A percentile compares a stretch with the other conserved stretches of the same genome.
These are phyloP conservation scores for Odobenus rosmarus DNA, from an alignment of 2,113 vertebrate genomes.

Conservation along the genomic window DNA sequence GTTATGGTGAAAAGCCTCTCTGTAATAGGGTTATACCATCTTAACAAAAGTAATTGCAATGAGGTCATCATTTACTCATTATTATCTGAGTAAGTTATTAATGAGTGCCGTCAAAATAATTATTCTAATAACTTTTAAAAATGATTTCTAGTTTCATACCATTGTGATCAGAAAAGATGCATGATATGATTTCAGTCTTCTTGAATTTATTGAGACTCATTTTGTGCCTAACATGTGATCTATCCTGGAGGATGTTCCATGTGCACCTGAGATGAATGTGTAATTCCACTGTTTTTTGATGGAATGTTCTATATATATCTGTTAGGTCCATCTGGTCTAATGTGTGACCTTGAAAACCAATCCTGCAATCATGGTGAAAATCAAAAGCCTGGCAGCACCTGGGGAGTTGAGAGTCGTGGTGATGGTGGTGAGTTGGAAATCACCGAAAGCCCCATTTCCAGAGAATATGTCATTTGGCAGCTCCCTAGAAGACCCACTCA, in stretches of 20 bases:
- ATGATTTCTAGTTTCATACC: background rate
- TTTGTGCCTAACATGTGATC: background rate
- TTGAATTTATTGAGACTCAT: background rate
- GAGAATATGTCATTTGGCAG: background rate
- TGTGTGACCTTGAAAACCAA: background rate
- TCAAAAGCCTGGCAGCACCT: background rate
- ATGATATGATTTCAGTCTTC: background rate
- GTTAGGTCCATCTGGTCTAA: background rate
- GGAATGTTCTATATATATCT: background rate
- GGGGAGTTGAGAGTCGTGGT: background rate
- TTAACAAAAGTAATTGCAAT: constrained; percentile 1
- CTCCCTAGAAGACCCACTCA: background rate
- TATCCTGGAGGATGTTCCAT: background rate
- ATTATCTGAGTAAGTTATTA: background rate
- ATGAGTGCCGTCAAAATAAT: background rate
- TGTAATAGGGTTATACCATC: background rate
- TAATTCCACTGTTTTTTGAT: background rate
- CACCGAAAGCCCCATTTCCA: background rate
- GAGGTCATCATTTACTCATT: background rate
- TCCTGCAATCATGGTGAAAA: background rate
- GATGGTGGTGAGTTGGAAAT: background rate
- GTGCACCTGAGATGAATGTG: background rate
- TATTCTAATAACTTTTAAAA: background rate
- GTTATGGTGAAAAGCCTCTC: background rate
- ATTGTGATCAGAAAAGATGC: background rate